Conservation (phyloP, 2,888 invertebrate genomes). For the Eucera pruinosa region DNA sequence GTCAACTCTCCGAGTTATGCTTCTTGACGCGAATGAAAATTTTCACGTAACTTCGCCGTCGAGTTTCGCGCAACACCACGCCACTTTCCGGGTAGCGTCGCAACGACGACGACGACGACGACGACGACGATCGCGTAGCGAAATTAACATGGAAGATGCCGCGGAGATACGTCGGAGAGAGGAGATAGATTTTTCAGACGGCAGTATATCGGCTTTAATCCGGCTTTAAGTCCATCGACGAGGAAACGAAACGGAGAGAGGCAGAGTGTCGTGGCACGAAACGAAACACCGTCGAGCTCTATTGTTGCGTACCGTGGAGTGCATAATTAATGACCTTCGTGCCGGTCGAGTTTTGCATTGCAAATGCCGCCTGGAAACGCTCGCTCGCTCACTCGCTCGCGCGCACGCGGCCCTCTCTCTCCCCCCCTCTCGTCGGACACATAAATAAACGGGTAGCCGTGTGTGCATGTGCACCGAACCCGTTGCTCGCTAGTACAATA, state of each 20-base stretch:
- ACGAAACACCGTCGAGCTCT: constrained; percentile 62
- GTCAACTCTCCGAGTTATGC: constrained; percentile 17
- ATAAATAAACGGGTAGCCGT: constrained; percentile 46
- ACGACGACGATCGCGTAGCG: no score
- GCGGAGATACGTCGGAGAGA: no score
- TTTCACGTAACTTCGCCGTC: background rate
- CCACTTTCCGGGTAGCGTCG: background rate
- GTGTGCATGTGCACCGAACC: constrained; percentile 26
- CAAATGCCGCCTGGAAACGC: constrained; percentile 72
- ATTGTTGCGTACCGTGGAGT: constrained; percentile 76
- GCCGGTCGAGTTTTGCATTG: constrained; percentile 75
- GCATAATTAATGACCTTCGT: constrained; percentile 78
- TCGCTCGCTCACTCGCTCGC: constrained; percentile 38
- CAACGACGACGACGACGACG: no score
- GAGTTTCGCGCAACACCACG: background rate
- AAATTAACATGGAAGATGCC: no score
- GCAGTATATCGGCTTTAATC: constrained; percentile 36
- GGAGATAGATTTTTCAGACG: background rate
- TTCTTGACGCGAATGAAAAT: constrained; percentile 7
- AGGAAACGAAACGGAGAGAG: constrained; percentile 27
- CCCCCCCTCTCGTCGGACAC: constrained; percentile 7
- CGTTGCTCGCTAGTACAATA: constrained; percentile 47
- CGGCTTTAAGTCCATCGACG: constrained; percentile 43
- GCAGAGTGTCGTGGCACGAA: constrained; percentile 45
- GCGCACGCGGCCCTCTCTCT: constrained; percentile 28